Evolutionary conservation across 2,888 invertebrate genomes (phyloP).

Genomic region (Oscheius sp.): DNA sequence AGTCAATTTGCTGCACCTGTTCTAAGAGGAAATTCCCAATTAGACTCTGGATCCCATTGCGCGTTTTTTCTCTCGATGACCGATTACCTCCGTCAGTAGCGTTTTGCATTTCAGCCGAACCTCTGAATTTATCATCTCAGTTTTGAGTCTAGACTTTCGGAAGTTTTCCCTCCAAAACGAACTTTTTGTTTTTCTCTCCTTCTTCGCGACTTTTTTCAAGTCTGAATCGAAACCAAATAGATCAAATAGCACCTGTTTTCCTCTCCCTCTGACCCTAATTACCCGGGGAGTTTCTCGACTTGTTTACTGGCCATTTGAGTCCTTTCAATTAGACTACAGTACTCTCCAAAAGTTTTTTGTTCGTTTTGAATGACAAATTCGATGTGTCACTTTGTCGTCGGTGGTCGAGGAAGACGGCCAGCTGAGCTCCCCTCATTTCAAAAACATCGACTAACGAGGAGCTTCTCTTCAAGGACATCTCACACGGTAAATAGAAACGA

Average conservation of each 20-base stretch:
- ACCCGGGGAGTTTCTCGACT: no score
- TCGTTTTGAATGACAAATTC: no score
- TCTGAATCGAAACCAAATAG: not conserved
- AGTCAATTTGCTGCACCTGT: not conserved
- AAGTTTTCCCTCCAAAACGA: not conserved
- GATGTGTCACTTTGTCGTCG: no score
- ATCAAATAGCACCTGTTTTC: not conserved
- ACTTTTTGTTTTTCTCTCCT: not conserved
- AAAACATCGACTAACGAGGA: not conserved
- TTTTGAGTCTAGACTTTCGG: no score
- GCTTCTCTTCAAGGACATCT: no score
- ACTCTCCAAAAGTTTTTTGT: no score
- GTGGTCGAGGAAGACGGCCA: no score
- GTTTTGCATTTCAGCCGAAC: constrained; percentile 18
- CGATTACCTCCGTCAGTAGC: constrained; percentile 18
- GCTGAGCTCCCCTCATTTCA: not conserved
- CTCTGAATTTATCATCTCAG: constrained; percentile 5
- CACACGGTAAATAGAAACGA: no score
- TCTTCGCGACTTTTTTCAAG: no score
- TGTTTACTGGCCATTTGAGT: no score
- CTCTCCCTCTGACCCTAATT: no score
- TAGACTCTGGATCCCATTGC: not conserved
- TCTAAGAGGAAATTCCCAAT: not conserved
- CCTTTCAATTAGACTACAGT: no score
- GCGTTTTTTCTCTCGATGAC: not conserved